Percentiles rank a stretch among this genome's conserved stretches.
These are phyloP conservation scores for Anoncus sp. DNA, from an alignment of 2,888 invertebrate genomes.

Conservation along the genomic window DNA sequence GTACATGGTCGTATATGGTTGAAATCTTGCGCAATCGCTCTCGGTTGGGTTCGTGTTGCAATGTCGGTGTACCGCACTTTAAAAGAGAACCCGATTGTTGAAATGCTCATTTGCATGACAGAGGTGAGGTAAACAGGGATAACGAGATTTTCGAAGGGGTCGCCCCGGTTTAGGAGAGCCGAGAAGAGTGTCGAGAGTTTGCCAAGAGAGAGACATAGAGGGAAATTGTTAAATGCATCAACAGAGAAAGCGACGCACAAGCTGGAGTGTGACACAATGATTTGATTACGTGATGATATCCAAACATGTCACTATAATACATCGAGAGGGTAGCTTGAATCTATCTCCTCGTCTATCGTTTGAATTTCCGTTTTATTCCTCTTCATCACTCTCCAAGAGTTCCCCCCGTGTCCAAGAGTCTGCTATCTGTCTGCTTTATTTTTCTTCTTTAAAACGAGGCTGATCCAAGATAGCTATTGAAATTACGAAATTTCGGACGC, in stretches of 20 bases:
- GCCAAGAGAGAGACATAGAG: conserved; percentile 1
- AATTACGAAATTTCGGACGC: too few relatives aligned
- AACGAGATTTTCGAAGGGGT: conserved; percentile 75
- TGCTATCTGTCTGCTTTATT: not conserved
- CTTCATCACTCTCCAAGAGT: not conserved
- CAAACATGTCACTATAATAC: conserved; percentile 58
- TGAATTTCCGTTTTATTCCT: not conserved
- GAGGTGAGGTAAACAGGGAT: conserved; percentile 75
- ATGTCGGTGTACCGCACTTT: conserved; percentile 59
- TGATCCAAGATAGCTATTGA: not conserved
- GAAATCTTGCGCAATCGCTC: conserved; percentile 27
- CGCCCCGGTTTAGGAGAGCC: conserved; percentile 61
- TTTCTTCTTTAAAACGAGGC: not conserved
- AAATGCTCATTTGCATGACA: conserved; percentile 79
- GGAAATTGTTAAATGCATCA: conserved; percentile 34
- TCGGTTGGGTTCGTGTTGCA: conserved; percentile 37
- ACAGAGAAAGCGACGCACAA: conserved; percentile 18
- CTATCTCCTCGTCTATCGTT: conserved; percentile 3
- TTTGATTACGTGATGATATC: conserved; percentile 55
- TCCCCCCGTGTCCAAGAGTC: not conserved
- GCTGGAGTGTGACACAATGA: conserved; percentile 43
- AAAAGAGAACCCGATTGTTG: conserved; percentile 71
- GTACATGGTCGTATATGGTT: conserved; percentile 16
- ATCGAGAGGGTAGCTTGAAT: conserved; percentile 16
- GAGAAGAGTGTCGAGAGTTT: conserved; percentile 57